These are phyloP conservation scores for Catharus ustulatus DNA, from an alignment of 2,797 vertebrate genomes.

Conservation along the genomic window DNA sequence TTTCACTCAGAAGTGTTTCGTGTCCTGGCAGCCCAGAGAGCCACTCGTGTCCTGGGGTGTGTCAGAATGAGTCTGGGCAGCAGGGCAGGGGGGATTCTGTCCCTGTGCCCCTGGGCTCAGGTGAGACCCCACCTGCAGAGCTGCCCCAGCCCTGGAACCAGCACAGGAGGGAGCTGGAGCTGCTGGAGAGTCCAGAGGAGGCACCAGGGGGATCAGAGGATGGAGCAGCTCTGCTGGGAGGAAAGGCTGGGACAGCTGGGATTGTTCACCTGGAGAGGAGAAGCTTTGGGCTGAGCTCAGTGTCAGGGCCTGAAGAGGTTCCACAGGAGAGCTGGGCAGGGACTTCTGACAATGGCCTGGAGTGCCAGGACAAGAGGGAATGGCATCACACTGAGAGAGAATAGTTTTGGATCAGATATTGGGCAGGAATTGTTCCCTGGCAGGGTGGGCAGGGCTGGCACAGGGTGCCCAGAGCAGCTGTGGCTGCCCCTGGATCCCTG, in stretches of 20 bases:
- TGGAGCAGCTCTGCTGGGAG: not conserved
- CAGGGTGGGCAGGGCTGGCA: rapidly evolving
- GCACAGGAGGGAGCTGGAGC: not conserved
- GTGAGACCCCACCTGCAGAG: not conserved
- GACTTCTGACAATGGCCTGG: too few relatives aligned
- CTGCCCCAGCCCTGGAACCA: not conserved
- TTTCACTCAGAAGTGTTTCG: rapidly evolving
- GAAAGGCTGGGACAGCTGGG: not conserved
- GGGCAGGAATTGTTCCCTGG: rapidly evolving
- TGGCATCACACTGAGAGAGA: not conserved
- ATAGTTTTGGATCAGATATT: not conserved
- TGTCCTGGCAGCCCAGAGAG: not conserved
- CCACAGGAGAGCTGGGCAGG: not conserved
- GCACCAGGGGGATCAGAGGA: not conserved
- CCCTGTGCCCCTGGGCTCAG: not conserved
- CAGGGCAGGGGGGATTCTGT: not conserved
- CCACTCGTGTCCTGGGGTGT: not conserved
- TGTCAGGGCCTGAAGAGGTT: rapidly evolving
- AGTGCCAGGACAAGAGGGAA: not conserved
- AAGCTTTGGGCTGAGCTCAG: too few relatives aligned
- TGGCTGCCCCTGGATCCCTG: not conserved
- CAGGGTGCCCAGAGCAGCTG: not conserved
- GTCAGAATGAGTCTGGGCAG: not conserved
- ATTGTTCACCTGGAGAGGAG: not conserved
- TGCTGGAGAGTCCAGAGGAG: not conserved